Conservation (phyloP, 1,140 invertebrate genomes). For the Gryllus bimaculatus region DNA sequence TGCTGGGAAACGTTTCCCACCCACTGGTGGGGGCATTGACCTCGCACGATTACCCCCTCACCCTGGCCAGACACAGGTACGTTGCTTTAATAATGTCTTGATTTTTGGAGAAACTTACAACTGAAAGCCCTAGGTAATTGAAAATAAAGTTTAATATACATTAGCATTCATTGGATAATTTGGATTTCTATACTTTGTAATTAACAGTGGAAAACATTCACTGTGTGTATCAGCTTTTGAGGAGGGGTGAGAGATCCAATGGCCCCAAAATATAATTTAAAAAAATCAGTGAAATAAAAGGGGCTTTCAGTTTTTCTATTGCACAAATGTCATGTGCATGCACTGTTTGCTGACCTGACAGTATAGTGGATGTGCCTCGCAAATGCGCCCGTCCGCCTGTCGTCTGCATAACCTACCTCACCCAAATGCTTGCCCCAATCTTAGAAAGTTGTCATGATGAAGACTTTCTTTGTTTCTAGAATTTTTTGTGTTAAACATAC, state of each 20-base stretch:
- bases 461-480: neutral
- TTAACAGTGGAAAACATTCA: neutral
- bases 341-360: neutral
- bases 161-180: neutral
- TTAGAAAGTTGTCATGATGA: neutral
- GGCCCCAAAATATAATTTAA: neutral
- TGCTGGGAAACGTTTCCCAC: constrained; percentile 66
- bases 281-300: neutral
- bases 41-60: constrained; percentile 7
- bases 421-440: neutral
- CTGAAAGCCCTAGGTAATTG: neutral
- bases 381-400: neutral
- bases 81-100: neutral
- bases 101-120: neutral
- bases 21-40: neutral
- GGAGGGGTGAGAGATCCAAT: neutral
- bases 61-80: constrained; percentile 14
- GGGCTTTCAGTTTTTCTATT: neutral
- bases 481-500: neutral
- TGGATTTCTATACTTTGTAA: neutral
- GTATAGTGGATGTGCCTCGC: neutral
- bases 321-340: neutral
- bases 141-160: neutral
- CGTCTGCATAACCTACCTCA: neutral
- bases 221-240: neutral